Percentiles rank a stretch among this genome's conserved stretches.
These are phyloP conservation scores for Homalodisca vitripennis DNA, from an alignment of 1,140 invertebrate genomes.

Conservation along the genomic window DNA sequence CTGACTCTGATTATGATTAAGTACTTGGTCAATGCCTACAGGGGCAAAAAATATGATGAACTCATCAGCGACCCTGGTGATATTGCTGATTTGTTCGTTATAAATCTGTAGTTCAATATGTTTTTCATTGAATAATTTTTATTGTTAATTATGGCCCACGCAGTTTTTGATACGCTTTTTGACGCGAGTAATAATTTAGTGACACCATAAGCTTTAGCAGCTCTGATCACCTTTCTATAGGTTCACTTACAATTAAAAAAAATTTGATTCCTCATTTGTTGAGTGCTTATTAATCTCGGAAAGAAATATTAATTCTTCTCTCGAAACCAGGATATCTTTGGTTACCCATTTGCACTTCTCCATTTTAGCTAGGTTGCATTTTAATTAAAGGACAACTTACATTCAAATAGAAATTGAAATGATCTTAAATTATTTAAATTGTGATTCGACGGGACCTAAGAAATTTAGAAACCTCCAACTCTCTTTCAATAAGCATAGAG, in stretches of 20 bases:
- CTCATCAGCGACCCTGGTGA: no score
- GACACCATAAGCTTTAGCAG: no score
- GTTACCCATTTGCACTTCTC: not conserved
- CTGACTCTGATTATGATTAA: not conserved
- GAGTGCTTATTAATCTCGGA: not conserved
- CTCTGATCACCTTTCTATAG: not conserved
- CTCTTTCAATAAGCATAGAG: not conserved
- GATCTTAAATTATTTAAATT: not conserved
- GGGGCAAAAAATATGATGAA: not conserved
- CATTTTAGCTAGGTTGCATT: not conserved
- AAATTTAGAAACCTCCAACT: not conserved
- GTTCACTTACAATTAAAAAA: not conserved
- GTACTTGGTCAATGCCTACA: not conserved
- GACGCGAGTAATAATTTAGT: not conserved
- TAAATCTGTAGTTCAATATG: not conserved
- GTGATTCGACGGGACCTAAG: not conserved
- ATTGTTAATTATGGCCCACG: no score
- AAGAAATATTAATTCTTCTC: not conserved
- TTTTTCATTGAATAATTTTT: not conserved
- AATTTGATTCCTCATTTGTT: not conserved
- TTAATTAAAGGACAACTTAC: not conserved
- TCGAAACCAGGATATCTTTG: no score
- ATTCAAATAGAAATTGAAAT: not conserved
- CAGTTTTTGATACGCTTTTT: not conserved
- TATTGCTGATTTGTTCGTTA: not conserved